A percentile compares a stretch with the other conserved stretches of the same genome.
phyloP scores from a whole-genome alignment of 1,140 invertebrate species.

The Pogonomyrmex barbatus region DNA sequence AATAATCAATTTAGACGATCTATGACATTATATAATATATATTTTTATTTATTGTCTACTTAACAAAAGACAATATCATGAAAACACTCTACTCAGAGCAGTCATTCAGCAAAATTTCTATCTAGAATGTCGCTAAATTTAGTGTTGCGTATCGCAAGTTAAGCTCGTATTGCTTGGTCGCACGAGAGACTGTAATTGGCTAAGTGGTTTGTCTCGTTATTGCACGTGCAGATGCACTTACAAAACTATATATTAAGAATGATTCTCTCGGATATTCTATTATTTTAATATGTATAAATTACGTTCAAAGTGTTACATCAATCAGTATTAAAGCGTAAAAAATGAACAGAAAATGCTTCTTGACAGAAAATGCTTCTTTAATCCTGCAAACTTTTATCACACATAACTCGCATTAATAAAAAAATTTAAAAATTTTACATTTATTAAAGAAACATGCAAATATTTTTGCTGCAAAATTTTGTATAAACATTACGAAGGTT shows the following conservation, averaged over 20 bases:
- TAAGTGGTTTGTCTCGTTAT: conserved; percentile 31
- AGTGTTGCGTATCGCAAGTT: conserved; percentile 8
- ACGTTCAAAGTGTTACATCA: neutral
- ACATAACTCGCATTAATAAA: neutral
- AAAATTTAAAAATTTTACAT: neutral
- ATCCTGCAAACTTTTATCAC: neutral
- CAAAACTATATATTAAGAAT: neutral
- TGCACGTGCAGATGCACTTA: neutral
- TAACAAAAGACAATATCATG: neutral
- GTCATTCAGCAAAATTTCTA: neutral
- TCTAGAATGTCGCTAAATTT: conserved; percentile 29
- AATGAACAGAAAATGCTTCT: too few species aligned
- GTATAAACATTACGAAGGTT: neutral
- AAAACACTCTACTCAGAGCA: neutral
- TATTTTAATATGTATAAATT: neutral
- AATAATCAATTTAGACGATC: neutral
- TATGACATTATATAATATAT: neutral
- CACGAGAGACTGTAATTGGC: conserved; percentile 17
- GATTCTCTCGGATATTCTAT: neutral
- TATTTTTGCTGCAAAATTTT: neutral
- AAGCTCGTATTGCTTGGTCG: neutral
- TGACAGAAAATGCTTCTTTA: neutral
- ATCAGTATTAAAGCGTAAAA: neutral
- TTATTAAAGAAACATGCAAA: neutral
- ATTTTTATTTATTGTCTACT: neutral